These are phyloP conservation scores for Apantesis nais DNA, from an alignment of 2,888 invertebrate genomes.

Conservation along the genomic window DNA sequence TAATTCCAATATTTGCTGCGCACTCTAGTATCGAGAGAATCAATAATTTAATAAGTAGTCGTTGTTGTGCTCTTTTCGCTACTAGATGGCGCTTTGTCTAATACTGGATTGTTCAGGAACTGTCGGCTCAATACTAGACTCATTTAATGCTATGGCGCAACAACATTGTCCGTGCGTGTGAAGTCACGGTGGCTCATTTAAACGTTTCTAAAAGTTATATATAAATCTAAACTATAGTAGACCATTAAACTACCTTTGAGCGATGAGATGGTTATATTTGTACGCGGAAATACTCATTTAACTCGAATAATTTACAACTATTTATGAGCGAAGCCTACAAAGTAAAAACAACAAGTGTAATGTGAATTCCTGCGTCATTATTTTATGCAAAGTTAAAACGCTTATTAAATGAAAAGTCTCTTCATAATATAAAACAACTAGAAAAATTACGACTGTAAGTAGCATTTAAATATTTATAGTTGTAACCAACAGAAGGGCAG, in stretches of 20 bases:
- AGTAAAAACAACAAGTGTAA: not conserved
- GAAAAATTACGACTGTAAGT: too few relatives aligned
- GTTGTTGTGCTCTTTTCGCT: too few relatives aligned
- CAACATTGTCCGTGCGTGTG: too few relatives aligned
- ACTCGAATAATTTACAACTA: not conserved
- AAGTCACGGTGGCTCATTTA: not conserved
- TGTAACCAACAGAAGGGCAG: not conserved
- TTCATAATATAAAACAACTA: not conserved
- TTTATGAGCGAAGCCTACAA: not conserved
- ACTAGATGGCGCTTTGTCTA: too few relatives aligned
- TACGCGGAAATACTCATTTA: not conserved
- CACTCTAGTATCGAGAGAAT: too few relatives aligned
- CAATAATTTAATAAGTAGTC: too few relatives aligned
- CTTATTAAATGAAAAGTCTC: not conserved
- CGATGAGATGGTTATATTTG: not conserved
- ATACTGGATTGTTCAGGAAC: too few relatives aligned
- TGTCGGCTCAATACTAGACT: too few relatives aligned
- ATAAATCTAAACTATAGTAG: not conserved
- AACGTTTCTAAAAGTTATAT: not conserved
- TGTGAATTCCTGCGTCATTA: not conserved
- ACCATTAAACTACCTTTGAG: not conserved
- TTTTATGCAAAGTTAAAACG: not conserved
- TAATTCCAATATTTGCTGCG: too few relatives aligned
- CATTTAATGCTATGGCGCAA: too few relatives aligned
- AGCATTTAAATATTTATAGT: not conserved